A percentile compares a stretch with the other conserved stretches of the same genome.
Evolutionary conservation across 2,797 vertebrate species (phyloP).

Genomic region (Cossypha polioptera): DNA sequence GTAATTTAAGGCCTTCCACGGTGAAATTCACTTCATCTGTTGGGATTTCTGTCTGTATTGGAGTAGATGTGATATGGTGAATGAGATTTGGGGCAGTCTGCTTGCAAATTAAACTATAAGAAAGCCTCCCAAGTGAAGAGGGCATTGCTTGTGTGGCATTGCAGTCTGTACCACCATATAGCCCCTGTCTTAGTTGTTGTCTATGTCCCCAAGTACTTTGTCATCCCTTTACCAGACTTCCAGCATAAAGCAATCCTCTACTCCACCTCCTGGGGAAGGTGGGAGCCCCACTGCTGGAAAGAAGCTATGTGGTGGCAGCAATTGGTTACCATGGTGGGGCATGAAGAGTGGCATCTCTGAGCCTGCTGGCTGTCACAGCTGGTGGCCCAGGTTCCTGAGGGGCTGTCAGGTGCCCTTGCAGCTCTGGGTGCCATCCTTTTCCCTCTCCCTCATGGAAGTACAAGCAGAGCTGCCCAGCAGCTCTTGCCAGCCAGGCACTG

Average conservation of each 20-base stretch:
- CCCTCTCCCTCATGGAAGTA: not conserved
- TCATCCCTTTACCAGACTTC: not conserved
- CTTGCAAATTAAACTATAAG: constrained; percentile 78
- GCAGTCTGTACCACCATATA: not conserved
- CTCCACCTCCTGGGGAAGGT: not conserved
- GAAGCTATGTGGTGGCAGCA: not conserved
- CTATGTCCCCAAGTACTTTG: not conserved
- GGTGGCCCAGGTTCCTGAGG: accelerated
- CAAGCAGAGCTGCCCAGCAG: not conserved
- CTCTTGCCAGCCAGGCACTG: accelerated
- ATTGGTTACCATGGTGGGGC: not conserved
- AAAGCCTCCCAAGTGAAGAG: constrained; percentile 58
- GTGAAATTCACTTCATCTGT: constrained; percentile 78
- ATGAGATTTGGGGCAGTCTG: constrained; percentile 64
- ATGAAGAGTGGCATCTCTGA: not conserved
- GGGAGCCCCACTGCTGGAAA: not conserved
- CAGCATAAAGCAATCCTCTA: not conserved
- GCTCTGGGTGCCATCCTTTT: not conserved
- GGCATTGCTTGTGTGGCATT: not conserved
- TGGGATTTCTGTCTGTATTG: constrained; percentile 79
- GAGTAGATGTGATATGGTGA: constrained; percentile 70
- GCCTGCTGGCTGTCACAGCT: not conserved
- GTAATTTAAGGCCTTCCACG: constrained; percentile 85
- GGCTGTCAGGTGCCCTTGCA: not conserved
- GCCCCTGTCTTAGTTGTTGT: not conserved